Base-by-base conservation (phyloP, 2,888 invertebrate species). In the Eumacrocentrus americanus region DNA sequence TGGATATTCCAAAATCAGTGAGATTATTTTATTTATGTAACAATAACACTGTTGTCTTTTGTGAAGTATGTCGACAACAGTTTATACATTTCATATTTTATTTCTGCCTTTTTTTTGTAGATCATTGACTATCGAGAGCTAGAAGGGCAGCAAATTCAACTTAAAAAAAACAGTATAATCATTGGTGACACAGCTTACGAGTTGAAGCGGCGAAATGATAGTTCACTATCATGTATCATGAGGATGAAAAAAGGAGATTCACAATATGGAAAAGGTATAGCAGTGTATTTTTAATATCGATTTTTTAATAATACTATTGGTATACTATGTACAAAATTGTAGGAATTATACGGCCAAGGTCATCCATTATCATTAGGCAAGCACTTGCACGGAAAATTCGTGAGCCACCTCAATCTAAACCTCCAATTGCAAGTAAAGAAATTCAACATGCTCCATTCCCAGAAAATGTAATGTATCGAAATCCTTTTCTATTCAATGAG, bases 1-100 rank as follows among this genome's bases (percentile, higher is more conserved):
- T 73, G 52, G 71, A 73, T 22, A 54, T 74, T 47, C 74, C 74
- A 12, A 61, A 34, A 48, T 57, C 53, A 37, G 73, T 73, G 65
- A 60, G 20, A 38, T 20, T n/a, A 22, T 44, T 50, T 40, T 51
- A n/a, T n/a, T n/a, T n/a, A n/a, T n/a, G n/a, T n/a, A n/a, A n/a
- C n/a, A n/a, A n/a, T n/a, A n/a, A n/a, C n/a, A n/a, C n/a, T n/a
- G n/a, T n/a, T n/a, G n/a, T n/a, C n/a, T n/a, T n/a, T n/a, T n/a
- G n/a, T n/a, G n/a, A n/a, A n/a, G n/a, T n/a, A n/a, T n/a, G n/a
- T n/a, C n/a, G n/a, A n/a, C n/a, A n/a, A n/a, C n/a, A n/a, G n/a
- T n/a, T n/a, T n/a, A n/a, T n/a, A n/a, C n/a, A n/a, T n/a, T n/a
- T n/a, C n/a, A 14, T 12, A 5, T 1, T 9, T 29, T n/a, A 20